phyloP scores from a whole-genome alignment of 2,113 vertebrate genomes.

The Clarias magur region DNA sequence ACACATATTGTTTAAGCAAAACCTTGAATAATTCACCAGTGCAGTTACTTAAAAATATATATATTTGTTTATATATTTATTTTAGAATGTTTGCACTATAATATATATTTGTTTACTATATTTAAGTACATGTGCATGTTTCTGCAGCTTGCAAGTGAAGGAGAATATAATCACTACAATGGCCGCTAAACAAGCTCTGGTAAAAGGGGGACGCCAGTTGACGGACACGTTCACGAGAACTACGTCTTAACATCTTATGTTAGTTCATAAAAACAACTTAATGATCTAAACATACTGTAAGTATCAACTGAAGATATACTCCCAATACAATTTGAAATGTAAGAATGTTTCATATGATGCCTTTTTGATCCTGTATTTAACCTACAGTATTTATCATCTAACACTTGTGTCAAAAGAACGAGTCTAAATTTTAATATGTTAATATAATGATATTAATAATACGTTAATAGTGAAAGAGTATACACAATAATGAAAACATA shows the following conservation, averaged over 20 bases:
- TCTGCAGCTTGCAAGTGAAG: conserved; percentile 72
- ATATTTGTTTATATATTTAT: not conserved
- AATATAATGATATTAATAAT: too few relatives aligned
- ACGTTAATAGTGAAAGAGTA: not conserved
- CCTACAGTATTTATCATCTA: not conserved
- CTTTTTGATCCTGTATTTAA: not conserved
- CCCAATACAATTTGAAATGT: not conserved
- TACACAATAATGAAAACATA: not conserved
- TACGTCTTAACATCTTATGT: not conserved
- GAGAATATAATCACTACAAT: conserved; percentile 55
- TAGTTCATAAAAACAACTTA: not conserved
- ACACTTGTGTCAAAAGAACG: not conserved
- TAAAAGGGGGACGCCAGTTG: not conserved
- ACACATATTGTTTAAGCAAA: not conserved
- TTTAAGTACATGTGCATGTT: not conserved
- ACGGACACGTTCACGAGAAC: not conserved
- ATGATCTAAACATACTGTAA: not conserved
- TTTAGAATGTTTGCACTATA: not conserved
- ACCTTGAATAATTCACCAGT: not conserved
- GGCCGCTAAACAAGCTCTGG: conserved; percentile 43
- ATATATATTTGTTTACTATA: not conserved
- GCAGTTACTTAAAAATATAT: not conserved
- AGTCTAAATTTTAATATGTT: not conserved
- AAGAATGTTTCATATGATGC: not conserved
- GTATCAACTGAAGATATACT: not conserved